A percentile compares a stretch with the other conserved stretches of the same genome.
phyloP scores from a whole-genome alignment of 2,797 vertebrate genomes.

The Phrynocephalus vlangalii region DNA sequence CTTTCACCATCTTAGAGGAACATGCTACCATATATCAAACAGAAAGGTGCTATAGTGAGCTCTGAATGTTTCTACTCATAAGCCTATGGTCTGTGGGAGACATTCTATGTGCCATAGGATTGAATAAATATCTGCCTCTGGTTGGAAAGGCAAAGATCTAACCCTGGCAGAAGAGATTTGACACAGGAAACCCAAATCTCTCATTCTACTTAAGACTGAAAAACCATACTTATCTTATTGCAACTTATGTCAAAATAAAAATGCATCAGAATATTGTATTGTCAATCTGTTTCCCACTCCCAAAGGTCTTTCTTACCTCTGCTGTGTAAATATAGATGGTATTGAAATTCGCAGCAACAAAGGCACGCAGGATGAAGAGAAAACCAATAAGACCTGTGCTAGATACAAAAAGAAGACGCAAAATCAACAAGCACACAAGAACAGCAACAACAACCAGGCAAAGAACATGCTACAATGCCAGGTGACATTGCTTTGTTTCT shows the following conservation, averaged over 20 bases:
- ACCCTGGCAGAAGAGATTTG: neutral
- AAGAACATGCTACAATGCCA: neutral
- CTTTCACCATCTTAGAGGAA: rapidly evolving
- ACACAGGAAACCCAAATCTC: neutral
- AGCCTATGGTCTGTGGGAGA: neutral
- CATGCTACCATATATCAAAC: neutral
- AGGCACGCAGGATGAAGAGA: slow-evolving; percentile 89
- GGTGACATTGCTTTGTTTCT: too few species aligned
- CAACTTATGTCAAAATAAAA: neutral
- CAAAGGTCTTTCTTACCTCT: slow-evolving; percentile 82
- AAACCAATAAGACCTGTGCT: slow-evolving; percentile 86
- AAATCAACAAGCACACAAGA: neutral
- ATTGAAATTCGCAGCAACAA: slow-evolving; percentile 94
- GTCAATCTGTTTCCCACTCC: neutral
- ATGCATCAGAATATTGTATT: neutral
- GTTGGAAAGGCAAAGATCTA: neutral
- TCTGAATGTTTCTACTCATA: too few species aligned
- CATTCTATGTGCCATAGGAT: neutral
- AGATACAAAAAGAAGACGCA: neutral
- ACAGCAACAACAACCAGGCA: neutral
- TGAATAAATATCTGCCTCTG: too few species aligned
- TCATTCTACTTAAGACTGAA: neutral
- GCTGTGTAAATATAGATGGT: slow-evolving; percentile 97
- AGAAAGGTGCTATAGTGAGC: neutral
- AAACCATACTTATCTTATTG: neutral